Conservation (phyloP, 2,888 invertebrate species). For the Troilus luridus region DNA sequence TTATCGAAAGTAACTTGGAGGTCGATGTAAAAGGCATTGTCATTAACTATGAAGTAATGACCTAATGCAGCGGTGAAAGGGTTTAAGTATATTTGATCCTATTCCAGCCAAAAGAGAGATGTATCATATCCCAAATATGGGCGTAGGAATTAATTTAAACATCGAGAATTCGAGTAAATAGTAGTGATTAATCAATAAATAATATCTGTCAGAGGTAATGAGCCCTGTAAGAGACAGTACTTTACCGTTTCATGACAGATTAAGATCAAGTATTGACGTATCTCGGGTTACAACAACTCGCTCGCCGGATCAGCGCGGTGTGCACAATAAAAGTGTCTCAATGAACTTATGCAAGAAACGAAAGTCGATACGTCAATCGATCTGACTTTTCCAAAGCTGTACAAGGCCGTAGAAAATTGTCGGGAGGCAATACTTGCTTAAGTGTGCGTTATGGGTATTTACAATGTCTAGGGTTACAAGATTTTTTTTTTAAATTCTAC, state of each 20-base stretch:
- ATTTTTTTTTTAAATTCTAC: background rate
- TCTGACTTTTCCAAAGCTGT: background rate
- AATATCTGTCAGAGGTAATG: too few species aligned
- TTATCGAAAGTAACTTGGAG: background rate
- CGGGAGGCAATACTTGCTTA: background rate
- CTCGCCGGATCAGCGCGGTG: background rate
- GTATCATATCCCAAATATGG: background rate
- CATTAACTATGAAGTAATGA: background rate
- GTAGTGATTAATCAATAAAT: too few species aligned
- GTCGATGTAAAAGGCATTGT: background rate
- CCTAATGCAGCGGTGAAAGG: background rate
- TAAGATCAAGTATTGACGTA: background rate
- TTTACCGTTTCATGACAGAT: background rate
- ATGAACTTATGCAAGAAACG: conserved; percentile 27
- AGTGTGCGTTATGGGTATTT: background rate
- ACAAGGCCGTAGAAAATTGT: conserved; percentile 19
- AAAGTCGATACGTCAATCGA: conserved; percentile 26
- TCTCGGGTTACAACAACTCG: background rate
- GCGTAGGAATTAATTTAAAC: background rate
- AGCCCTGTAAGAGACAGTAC: background rate
- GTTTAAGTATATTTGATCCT: background rate
- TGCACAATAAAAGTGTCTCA: conserved; percentile 36
- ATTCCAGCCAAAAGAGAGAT: background rate
- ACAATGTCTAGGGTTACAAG: background rate
- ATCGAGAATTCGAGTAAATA: background rate